A percentile compares a stretch with the other conserved stretches of the same genome.
Evolutionary conservation across 2,113 vertebrate genomes (phyloP).

Genomic region (Gymnocephalus cernua): DNA sequence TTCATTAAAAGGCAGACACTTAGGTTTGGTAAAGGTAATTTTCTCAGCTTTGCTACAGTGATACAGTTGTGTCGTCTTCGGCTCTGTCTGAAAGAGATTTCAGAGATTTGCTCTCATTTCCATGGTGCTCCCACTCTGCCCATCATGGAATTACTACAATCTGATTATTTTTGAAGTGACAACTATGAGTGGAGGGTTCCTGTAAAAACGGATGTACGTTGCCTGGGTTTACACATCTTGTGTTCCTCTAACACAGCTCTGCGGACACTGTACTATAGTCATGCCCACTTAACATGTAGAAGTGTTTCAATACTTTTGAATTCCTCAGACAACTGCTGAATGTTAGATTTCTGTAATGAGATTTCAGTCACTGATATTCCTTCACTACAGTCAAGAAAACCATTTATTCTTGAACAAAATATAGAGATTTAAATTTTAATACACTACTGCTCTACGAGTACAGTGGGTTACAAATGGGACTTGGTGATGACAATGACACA

Average conservation of each 20-base stretch:
- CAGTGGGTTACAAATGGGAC: not conserved
- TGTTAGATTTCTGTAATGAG: not conserved
- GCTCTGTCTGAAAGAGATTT: constrained; percentile 1
- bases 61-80: not conserved
- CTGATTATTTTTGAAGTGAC: not conserved
- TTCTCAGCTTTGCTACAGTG: constrained; percentile 24
- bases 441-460: not conserved
- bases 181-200: not conserved
- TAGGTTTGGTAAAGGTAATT: constrained; percentile 32
- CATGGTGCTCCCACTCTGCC: constrained; percentile 6
- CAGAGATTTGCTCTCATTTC: constrained; percentile 22
- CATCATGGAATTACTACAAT: not conserved
- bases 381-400: not conserved
- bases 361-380: not conserved
- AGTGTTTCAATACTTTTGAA: not conserved
- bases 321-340: not conserved
- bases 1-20: constrained; percentile 39
- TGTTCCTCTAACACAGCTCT: not conserved
- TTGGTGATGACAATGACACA: not conserved
- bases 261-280: not conserved
- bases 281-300: not conserved
- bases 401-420: not conserved
- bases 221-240: not conserved
- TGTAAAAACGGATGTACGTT: not conserved
- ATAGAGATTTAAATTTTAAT: not conserved